These are phyloP conservation scores for Ethmia dodecea DNA, from an alignment of 2,888 invertebrate genomes.

Conservation along the genomic window DNA sequence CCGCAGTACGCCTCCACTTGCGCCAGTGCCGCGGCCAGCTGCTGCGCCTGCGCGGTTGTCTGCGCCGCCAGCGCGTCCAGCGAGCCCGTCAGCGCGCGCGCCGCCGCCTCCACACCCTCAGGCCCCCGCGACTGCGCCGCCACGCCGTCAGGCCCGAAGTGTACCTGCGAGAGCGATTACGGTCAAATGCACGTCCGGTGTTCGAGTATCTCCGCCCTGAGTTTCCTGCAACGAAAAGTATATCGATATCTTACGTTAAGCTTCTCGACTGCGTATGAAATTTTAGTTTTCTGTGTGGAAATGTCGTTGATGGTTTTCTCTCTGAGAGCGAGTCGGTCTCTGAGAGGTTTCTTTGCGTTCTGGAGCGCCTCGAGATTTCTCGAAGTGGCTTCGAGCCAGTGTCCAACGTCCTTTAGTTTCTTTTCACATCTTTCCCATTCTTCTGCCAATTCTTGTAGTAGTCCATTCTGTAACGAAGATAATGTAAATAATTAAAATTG, in stretches of 20 bases:
- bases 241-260: slow-evolving; percentile 81
- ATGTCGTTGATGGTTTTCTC: slow-evolving; percentile 93
- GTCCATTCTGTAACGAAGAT: slow-evolving; percentile 85
- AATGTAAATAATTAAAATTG: slow-evolving; percentile 7
- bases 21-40: slow-evolving; percentile 85
- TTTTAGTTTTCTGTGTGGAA: slow-evolving; percentile 92
- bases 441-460: slow-evolving; percentile 93
- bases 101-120: slow-evolving; percentile 83
- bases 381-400: slow-evolving; percentile 93
- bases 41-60: slow-evolving; percentile 80
- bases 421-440: slow-evolving; percentile 98
- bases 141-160: slow-evolving; percentile 92
- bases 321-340: slow-evolving; percentile 90
- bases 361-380: slow-evolving; percentile 87
- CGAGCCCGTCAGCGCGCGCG: slow-evolving; percentile 82
- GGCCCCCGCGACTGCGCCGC: slow-evolving; percentile 85
- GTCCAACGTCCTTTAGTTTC: slow-evolving; percentile 92
- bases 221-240: slow-evolving; percentile 3
- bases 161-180: slow-evolving; percentile 79
- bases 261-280: slow-evolving; percentile 92
- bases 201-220: background rate
- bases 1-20: slow-evolving; percentile 93
- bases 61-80: slow-evolving; percentile 81
- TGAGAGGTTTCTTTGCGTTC: slow-evolving; percentile 90
- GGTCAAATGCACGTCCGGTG: background rate